Evolutionary conservation across 92 coral and sea anemone genomes (phyloP).

Genomic region (Palythoa caribaeorum): DNA sequence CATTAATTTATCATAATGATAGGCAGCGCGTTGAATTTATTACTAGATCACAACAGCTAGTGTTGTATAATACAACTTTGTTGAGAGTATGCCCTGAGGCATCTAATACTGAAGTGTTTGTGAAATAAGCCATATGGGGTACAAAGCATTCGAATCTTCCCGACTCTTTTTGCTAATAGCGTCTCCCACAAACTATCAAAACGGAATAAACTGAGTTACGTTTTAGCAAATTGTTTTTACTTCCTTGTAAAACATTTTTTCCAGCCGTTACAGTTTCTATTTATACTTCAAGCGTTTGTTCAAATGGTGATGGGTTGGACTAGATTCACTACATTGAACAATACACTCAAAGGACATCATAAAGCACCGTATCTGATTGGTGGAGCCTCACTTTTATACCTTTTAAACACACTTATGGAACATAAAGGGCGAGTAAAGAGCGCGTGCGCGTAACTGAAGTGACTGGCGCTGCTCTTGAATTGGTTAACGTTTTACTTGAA

Average conservation of each 20-base stretch:
- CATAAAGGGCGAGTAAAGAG: no score
- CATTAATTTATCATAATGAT: neutral
- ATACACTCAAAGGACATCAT: neutral
- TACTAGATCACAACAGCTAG: neutral
- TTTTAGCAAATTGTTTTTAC: no score
- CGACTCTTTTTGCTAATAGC: neutral
- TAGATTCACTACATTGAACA: neutral
- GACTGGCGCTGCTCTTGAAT: no score
- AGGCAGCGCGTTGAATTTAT: neutral
- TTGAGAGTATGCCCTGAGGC: neutral
- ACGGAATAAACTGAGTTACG: no score
- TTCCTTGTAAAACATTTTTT: no score
- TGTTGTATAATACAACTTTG: neutral
- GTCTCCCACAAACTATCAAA: neutral
- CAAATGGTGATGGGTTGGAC: neutral
- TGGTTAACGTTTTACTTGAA: no score
- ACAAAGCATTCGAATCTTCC: neutral
- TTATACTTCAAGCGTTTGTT: neutral
- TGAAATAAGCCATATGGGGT: neutral
- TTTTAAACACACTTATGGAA: no score
- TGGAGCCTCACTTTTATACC: neutral
- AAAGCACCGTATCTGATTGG: neutral
- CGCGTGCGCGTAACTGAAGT: no score
- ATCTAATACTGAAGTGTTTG: neutral
- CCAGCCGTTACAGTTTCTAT: neutral